Conservation (phyloP, 2,888 invertebrate genomes). For the Cartodere bifasciata region DNA sequence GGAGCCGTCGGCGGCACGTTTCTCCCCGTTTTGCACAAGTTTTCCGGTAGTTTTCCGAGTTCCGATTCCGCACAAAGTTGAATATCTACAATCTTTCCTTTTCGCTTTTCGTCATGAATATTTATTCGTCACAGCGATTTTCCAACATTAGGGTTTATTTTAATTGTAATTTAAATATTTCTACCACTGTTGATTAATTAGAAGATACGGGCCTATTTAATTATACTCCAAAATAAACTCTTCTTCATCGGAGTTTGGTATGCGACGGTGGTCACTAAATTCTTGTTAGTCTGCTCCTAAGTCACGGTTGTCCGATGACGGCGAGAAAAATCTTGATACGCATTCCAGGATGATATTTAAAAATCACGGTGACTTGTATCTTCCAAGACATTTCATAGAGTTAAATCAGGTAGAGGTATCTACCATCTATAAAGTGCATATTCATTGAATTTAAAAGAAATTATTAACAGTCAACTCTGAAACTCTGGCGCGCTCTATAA, state of each 20-base stretch:
- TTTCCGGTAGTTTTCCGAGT: neutral
- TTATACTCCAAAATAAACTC: too few relatives aligned
- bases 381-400: slow-evolving; percentile 24
- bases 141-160: too few relatives aligned
- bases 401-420: slow-evolving; percentile 29
- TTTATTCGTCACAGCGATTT: too few relatives aligned
- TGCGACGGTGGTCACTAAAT: too few relatives aligned
- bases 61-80: neutral
- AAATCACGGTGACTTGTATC: slow-evolving; percentile 26
- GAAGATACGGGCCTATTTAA: too few relatives aligned
- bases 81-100: neutral
- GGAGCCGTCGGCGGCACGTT: too few relatives aligned
- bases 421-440: slow-evolving; percentile 27
- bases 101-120: neutral
- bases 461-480: slow-evolving; percentile 25
- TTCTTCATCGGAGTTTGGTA: too few relatives aligned
- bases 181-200: too few relatives aligned
- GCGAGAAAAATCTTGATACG: too few relatives aligned
- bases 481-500: slow-evolving; percentile 25
- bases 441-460: slow-evolving; percentile 35
- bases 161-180: too few relatives aligned
- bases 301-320: too few relatives aligned
- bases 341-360: slow-evolving; percentile 28
- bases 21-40: slow-evolving; percentile 15
- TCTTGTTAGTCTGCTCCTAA: too few relatives aligned